Base-by-base conservation (phyloP, 1,140 invertebrate species). In the Drosophila mojavensis region DNA sequence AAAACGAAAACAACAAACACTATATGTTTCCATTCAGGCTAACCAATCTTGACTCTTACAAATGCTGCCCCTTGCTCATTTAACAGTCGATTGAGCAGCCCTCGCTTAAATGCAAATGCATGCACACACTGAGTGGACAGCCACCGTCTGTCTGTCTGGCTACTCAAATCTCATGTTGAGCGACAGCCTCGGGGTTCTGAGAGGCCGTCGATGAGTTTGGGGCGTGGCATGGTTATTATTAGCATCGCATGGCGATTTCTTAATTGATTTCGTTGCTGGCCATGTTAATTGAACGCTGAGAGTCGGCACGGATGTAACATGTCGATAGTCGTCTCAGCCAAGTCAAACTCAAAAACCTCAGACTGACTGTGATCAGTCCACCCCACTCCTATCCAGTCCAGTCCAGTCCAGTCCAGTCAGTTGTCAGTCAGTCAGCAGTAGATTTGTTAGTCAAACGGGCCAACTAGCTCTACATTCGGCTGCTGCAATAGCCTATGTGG, bases 241-340 rank as follows among this genome's bases (percentile, higher is more conserved):
- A 88, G 83, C 83, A 82, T 88, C 67, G 82, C 61, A 59, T 78
- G 79, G 82, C 51, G 81, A 79, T 53, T 83, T 72, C 83, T 88
- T 86, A 86, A 86, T 86, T 88, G 82, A 86, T 86, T 86, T 81
- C 73, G 72, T 79, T 79, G 82, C 75, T 82, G 79, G 64, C 72
- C 83, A 82, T 79, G 82, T 86, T 79, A 88, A 88, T 82, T 66
- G 63, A 65, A 65, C 55, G 54, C 13, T 79, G 71, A 67, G 71
- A 86, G 71, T 84, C 75, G 72, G 76, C 76, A 68, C 79, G 82
- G 82, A 86, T 86, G 82, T 79, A 82, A 88, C 82, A 88, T 83
- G 86, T 74, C 83, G 82, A 86, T 86, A 86, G 71, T 47, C 66
- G 41, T 54, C 75, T 73, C 20, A 24, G 20, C 20, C 20, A 24